Percentiles rank a stretch among this genome's conserved stretches.
These are phyloP conservation scores for Tetrao urogallus DNA, from an alignment of 2,113 vertebrate species.

Conservation along the genomic window DNA sequence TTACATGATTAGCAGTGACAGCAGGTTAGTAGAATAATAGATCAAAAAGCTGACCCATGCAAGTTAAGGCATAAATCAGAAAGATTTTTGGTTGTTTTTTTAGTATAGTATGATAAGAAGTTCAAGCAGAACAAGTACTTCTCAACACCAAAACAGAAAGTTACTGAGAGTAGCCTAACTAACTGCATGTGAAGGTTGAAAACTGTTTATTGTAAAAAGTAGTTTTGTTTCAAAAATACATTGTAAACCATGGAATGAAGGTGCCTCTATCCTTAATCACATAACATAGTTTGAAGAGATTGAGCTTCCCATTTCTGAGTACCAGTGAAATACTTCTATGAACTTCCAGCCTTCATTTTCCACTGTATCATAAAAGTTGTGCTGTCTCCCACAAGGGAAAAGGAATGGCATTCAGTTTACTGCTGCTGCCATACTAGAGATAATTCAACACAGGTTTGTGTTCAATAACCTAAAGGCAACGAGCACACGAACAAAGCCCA, in stretches of 20 bases:
- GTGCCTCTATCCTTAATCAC: background rate
- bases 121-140: background rate
- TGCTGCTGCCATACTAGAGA: background rate
- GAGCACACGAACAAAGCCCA: background rate
- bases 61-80: background rate
- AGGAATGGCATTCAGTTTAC: background rate
- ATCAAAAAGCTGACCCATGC: background rate
- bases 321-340: background rate
- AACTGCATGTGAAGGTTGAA: background rate
- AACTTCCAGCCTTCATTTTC: background rate
- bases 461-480: background rate
- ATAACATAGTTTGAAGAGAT: background rate
- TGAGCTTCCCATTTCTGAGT: background rate
- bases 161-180: background rate
- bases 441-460: rapidly evolving
- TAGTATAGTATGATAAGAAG: background rate
- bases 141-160: background rate
- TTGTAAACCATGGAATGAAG: background rate
- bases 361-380: background rate
- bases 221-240: background rate
- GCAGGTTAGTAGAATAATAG: background rate
- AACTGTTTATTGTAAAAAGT: background rate
- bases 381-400: background rate
- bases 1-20: background rate
- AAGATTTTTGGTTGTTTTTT: background rate